phyloP scores from a whole-genome alignment of 2,797 vertebrate genomes.

The Tolypeutes matacus region DNA sequence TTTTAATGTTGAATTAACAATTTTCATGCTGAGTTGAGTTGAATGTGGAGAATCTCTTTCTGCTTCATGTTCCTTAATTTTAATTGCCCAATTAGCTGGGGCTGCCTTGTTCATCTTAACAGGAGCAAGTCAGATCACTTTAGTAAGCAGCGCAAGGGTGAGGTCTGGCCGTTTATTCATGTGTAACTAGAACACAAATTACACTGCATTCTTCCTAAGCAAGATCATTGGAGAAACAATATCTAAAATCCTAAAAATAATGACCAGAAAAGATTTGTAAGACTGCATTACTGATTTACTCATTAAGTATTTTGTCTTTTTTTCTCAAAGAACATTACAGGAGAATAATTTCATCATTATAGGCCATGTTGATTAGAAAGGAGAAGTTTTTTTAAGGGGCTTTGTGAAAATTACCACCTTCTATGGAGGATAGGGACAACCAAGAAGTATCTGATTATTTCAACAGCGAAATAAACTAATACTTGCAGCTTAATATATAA shows the following conservation, averaged over 20 bases:
- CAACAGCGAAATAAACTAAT: background rate
- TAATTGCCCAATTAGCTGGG: slow-evolving; percentile 82
- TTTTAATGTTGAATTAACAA: slow-evolving; percentile 78
- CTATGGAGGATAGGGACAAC: background rate
- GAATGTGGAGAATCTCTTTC: slow-evolving; percentile 70
- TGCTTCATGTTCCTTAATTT: slow-evolving; percentile 80
- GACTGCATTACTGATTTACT: slow-evolving; percentile 43
- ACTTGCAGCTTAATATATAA: background rate
- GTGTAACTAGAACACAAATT: slow-evolving; percentile 75
- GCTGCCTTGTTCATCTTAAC: slow-evolving; percentile 65
- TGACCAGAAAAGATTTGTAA: slow-evolving; percentile 38
- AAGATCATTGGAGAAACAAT: slow-evolving; percentile 50
- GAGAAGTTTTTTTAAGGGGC: slow-evolving; percentile 14
- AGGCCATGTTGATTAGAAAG: slow-evolving; percentile 44
- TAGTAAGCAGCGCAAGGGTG: slow-evolving; percentile 55
- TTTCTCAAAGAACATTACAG: background rate
- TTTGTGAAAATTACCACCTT: slow-evolving; percentile 24
- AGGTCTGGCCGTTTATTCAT: slow-evolving; percentile 65
- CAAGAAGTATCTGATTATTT: background rate
- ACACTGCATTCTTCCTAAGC: slow-evolving; percentile 42
- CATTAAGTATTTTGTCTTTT: slow-evolving; percentile 49
- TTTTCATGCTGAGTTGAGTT: slow-evolving; percentile 74
- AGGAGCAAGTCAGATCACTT: slow-evolving; percentile 77
- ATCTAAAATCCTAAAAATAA: slow-evolving; percentile 65
- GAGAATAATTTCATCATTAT: slow-evolving; percentile 32